Evolutionary conservation across 2,113 vertebrate species (phyloP).

Genomic region (Oceanites oceanicus): DNA sequence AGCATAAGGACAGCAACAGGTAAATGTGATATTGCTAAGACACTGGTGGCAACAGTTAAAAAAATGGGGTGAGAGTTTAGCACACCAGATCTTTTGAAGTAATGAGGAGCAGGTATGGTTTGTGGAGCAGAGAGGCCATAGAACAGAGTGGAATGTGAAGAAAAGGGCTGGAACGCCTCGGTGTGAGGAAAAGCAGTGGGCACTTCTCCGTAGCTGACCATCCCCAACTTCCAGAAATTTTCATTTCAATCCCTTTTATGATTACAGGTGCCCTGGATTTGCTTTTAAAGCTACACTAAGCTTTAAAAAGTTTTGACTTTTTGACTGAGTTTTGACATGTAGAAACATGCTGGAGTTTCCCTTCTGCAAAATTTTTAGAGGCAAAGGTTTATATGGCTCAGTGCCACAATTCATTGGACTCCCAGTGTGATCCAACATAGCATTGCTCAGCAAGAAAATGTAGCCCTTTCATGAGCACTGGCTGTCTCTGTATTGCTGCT

Average conservation of each 20-base stretch:
- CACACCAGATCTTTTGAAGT: neutral
- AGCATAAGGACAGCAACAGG: neutral
- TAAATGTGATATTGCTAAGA: neutral
- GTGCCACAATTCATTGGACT: neutral
- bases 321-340: neutral
- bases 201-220: neutral
- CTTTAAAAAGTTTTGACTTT: too few relatives aligned
- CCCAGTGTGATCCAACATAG: neutral
- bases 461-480: conserved; percentile 4
- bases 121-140: neutral
- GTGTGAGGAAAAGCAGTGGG: neutral
- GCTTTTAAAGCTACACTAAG: neutral
- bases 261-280: neutral
- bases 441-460: conserved; percentile 33
- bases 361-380: neutral
- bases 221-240: neutral
- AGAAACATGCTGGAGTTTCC: conserved; percentile 4
- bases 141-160: neutral
- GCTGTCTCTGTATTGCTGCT: neutral
- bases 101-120: neutral
- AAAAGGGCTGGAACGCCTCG: neutral
- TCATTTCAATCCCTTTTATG: neutral
- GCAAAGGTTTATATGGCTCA: neutral
- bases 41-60: neutral
- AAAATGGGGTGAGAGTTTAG: neutral